Evolutionary conservation across 2,113 vertebrate genomes (phyloP).

Genomic region (Ammodytes marinus): DNA sequence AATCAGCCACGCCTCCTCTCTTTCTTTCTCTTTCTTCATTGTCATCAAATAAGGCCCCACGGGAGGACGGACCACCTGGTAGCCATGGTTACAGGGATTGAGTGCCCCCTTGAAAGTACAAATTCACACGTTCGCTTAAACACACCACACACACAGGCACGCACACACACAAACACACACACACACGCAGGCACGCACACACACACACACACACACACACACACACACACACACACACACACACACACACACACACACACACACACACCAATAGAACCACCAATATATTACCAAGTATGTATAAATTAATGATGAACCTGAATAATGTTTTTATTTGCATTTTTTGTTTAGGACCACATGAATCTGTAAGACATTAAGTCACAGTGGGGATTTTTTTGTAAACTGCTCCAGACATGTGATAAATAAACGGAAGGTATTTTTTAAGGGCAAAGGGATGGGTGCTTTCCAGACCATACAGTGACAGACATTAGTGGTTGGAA

Average conservation of each 20-base stretch:
- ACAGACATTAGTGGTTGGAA: slow-evolving; percentile 29
- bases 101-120: slow-evolving; percentile 32
- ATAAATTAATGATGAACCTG: neutral
- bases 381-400: neutral
- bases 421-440: neutral
- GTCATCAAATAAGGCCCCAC: slow-evolving; percentile 64
- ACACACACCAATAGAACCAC: slow-evolving; percentile 2
- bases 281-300: neutral
- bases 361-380: neutral
- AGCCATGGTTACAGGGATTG: slow-evolving; percentile 72
- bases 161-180: neutral
- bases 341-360: neutral
- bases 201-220: slow-evolving; percentile 34
- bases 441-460: neutral
- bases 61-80: slow-evolving; percentile 75
- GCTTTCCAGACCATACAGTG: slow-evolving; percentile 21
- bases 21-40: slow-evolving; percentile 37
- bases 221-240: neutral
- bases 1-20: slow-evolving; percentile 19
- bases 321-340: neutral
- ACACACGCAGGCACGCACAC: neutral
- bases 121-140: slow-evolving; percentile 37
- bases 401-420: neutral
- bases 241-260: neutral
- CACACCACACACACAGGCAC: neutral